Percentiles rank a stretch among this genome's conserved stretches.
phyloP scores from a whole-genome alignment of 2,888 invertebrate genomes.

The Coelinius sp. region DNA sequence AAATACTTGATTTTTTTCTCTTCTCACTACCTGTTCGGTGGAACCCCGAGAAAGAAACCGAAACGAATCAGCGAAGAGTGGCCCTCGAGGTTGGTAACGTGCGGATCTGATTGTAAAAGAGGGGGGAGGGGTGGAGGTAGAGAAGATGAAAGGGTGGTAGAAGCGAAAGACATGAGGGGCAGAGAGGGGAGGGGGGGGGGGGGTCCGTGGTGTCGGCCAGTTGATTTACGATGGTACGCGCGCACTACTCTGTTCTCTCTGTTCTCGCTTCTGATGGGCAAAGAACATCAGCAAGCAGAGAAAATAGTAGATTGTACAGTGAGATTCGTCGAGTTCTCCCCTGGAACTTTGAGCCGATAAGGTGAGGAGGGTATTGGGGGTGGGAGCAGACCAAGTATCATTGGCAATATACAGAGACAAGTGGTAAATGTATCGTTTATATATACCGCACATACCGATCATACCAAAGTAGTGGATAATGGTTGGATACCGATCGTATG shows the following conservation, averaged over 20 bases:
- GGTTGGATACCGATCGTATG: slow-evolving; percentile 53
- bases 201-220: slow-evolving; percentile 41
- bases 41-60: neutral
- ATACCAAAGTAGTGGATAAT: slow-evolving; percentile 51
- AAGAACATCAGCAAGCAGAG: neutral
- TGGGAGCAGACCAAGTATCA: neutral
- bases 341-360: neutral
- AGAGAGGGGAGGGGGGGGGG: slow-evolving; percentile 28
- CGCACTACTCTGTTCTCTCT: slow-evolving; percentile 36
- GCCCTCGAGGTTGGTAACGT: neutral
- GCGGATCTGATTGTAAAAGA: slow-evolving; percentile 13
- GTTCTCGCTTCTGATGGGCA: slow-evolving; percentile 1
- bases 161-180: neutral
- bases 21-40: neutral
- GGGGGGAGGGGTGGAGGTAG: neutral
- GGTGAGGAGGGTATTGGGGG: neutral
- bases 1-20: neutral
- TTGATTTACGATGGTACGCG: slow-evolving; percentile 48
- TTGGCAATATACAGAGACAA: neutral
- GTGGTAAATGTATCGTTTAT: slow-evolving; percentile 16
- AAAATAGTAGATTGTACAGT: neutral
- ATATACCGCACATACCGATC: slow-evolving; percentile 40
- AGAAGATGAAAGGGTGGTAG: neutral
- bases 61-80: slow-evolving; percentile 7
- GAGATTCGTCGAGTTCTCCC: neutral